These are phyloP conservation scores for Tichodroma muraria DNA, from an alignment of 2,113 vertebrate species.

Conservation along the genomic window DNA sequence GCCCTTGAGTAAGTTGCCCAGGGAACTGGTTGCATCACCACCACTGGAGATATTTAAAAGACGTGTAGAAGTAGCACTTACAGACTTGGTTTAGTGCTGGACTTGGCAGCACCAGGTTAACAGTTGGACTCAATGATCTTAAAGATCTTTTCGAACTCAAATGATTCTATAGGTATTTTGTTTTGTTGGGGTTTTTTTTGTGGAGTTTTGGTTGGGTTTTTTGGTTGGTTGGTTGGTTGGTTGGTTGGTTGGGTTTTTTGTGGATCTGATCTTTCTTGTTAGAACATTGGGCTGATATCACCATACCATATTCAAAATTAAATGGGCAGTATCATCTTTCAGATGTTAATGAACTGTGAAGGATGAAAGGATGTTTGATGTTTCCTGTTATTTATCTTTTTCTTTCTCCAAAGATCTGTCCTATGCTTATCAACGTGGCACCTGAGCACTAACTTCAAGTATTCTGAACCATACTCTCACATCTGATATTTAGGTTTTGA, in stretches of 20 bases:
- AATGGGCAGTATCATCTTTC: not conserved
- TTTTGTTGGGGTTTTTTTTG: not conserved
- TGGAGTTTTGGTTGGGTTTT: not conserved
- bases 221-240: not conserved
- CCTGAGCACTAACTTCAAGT: not conserved
- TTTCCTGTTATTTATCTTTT: not conserved
- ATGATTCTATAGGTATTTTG: not conserved
- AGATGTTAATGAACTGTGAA: not conserved
- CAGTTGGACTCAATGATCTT: accelerated
- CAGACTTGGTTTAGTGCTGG: not conserved
- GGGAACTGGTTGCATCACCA: not conserved
- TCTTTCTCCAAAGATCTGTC: not conserved
- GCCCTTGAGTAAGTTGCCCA: not conserved
- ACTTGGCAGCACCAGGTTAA: not conserved
- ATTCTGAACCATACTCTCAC: not conserved
- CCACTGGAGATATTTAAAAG: not conserved
- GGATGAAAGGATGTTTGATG: constrained; percentile 9
- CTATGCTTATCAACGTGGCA: not conserved
- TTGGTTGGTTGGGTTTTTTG: not conserved
- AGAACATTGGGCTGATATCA: not conserved
- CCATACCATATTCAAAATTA: not conserved
- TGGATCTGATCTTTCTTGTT: not conserved
- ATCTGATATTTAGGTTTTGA: not conserved
- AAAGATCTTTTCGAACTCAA: not conserved
- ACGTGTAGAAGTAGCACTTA: accelerated